These are phyloP conservation scores for Hemithea aestivaria DNA, from an alignment of 2,888 invertebrate species.

Conservation along the genomic window DNA sequence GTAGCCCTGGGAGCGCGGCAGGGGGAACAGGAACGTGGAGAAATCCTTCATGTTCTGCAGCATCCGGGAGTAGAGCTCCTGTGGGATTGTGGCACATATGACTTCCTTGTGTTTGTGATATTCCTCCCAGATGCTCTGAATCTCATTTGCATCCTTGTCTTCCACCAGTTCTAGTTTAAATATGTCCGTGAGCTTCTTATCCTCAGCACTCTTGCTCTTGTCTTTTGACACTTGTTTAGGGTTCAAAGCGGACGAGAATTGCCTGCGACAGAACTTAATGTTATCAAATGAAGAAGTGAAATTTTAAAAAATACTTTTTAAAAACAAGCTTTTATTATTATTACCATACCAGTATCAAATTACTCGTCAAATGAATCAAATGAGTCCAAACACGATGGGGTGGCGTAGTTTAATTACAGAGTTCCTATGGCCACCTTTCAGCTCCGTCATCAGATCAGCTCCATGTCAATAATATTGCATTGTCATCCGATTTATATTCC, in stretches of 20 bases:
- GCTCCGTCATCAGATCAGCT: too few relatives aligned
- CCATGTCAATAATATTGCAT: too few relatives aligned
- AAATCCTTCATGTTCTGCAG: conserved; percentile 77
- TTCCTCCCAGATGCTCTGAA: conserved; percentile 87
- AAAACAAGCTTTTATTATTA: too few relatives aligned
- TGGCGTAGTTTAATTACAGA: too few relatives aligned
- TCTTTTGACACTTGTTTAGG: conserved; percentile 75
- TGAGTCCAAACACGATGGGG: too few relatives aligned
- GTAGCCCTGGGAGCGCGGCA: conserved; percentile 90
- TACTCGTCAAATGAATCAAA: too few relatives aligned
- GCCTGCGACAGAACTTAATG: too few relatives aligned
- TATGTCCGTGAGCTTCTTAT: conserved; percentile 81
- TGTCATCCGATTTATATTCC: too few relatives aligned
- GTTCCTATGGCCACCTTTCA: too few relatives aligned
- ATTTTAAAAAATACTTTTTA: too few relatives aligned
- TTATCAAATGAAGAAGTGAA: too few relatives aligned
- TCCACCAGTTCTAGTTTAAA: conserved; percentile 88
- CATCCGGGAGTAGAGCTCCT: conserved; percentile 79
- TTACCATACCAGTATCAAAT: too few relatives aligned
- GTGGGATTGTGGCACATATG: conserved; percentile 85
- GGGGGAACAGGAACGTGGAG: conserved; percentile 87
- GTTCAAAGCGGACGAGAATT: conserved; percentile 82
- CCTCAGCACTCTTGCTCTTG: conserved; percentile 32
- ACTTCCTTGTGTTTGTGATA: conserved; percentile 89
- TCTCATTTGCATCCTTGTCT: conserved; percentile 85